Evolutionary conservation across 2,113 vertebrate genomes (phyloP), one percentile per base, ranked within the genome.

Genomic region (Bujurquina vittata): DNA sequence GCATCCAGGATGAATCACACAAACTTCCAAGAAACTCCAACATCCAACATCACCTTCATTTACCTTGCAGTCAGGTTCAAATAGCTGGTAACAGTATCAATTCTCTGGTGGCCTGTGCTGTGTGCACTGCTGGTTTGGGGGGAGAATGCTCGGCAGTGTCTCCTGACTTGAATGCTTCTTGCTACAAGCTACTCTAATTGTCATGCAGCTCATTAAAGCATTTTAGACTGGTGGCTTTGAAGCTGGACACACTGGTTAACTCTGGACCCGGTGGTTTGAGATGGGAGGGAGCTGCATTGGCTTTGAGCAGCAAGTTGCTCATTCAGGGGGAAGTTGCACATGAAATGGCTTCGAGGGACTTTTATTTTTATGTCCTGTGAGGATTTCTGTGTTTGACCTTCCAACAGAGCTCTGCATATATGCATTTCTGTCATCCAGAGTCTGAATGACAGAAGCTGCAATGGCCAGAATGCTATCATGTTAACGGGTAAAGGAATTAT

Each of bases 151-250:
- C 10, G 7, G 14, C 11, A 4, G 37, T 54, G 18, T 77, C 65
- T 75, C 57, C 43, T 55, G 18, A 65, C 63, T 69, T 55, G 18
- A 58, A 10, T 57, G 56, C 49, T 80, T 26, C 17, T 61, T 77
- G 46, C 54, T 77, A 33, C 59, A 46, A 57, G 56, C 58, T 40
- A 1, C 3, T 62, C 58, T 84, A 88, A 84, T 86, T 89, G 84
- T 65, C 54, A 74, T 72, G 26, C 69, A 35, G 81, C 80, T 92
- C 77, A 72, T 90, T 82, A 78, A 84, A 85, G 78, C 58, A 23
- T 84, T 20, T 77, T 10, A 57, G 72, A 33, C 46, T 31, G n/a
- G 33, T 59, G 55, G 67, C 54, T 89, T 86, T 86, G 60, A 80
- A 61, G 79, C 78, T 20, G 81, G 83, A 85, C 85, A 43, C 77